These are phyloP conservation scores for Eospalax fontanierii DNA, from an alignment of 2,797 vertebrate genomes.

Conservation along the genomic window DNA sequence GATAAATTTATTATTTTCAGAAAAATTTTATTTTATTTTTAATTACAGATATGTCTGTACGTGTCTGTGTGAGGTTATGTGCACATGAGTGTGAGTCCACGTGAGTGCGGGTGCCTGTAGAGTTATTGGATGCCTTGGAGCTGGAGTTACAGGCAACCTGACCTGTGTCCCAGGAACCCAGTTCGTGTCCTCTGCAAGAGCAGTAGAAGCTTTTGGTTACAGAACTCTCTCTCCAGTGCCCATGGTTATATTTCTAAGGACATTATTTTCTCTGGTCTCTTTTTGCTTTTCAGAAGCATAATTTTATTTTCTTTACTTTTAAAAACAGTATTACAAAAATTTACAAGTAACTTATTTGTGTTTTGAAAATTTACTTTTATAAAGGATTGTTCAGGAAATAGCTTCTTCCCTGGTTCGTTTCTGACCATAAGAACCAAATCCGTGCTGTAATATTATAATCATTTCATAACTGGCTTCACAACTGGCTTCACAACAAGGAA, in stretches of 20 bases:
- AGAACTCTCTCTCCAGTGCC: neutral
- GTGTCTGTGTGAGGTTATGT: neutral
- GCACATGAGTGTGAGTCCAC: too few relatives aligned
- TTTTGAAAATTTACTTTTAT: conserved; percentile 74
- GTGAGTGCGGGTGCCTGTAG: neutral
- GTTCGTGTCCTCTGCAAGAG: neutral
- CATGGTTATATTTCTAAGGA: conserved; percentile 77
- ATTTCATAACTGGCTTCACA: conserved; percentile 47
- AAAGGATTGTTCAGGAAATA: conserved; percentile 80
- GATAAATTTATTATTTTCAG: conserved; percentile 61
- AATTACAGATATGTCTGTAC: too few relatives aligned
- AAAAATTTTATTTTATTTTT: neutral
- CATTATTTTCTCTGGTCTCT: conserved; percentile 52
- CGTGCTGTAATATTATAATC: neutral
- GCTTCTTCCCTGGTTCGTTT: conserved; percentile 66
- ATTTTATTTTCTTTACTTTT: conserved; percentile 67
- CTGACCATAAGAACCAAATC: conserved; percentile 65
- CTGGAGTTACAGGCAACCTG: neutral
- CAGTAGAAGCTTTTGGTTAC: neutral
- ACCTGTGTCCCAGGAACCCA: neutral
- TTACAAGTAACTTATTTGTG: conserved; percentile 37
- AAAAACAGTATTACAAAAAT: conserved; percentile 67
- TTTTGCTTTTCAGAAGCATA: conserved; percentile 32
- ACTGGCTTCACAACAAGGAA: neutral
- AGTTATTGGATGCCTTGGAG: neutral